Base-by-base conservation (phyloP, 2,113 vertebrate species). In the Isurus oxyrinchus region DNA sequence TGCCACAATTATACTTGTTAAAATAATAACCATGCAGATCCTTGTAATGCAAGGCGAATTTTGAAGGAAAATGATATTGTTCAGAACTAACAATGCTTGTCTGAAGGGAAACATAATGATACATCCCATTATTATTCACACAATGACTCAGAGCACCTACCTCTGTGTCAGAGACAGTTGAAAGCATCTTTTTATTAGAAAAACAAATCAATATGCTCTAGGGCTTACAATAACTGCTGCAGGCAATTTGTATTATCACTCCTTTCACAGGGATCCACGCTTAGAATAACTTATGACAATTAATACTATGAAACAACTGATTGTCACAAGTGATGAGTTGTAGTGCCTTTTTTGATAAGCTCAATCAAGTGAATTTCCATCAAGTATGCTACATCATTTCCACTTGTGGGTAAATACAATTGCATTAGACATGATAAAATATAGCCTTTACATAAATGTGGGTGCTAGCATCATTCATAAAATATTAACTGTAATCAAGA, bases 161-260 rank as follows among this genome's bases (percentile, higher is more conserved):
- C 97, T 97, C 96, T 96, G 96, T 97, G 97, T 97, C 97, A 97
- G 97, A 98, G 97, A 97, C 97, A 96, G 97, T 96, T 97, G 97
- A 98, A 97, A 98, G 97, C 97, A 97, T 97, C 97, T 98, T 98
- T 98, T 98, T 98, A 98, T 98, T 97, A 98, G 97, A 97, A 97
- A 97, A 97, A 97, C 97, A 98, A 98, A 98, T 98, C 98, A 98
- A 98, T 98, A 98, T 96, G 96, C 98, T 97, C 97, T 72, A 96
- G 97, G 97, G 98, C 97, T 96, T 97, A 97, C 96, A 98, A 96
- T 97, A 97, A 97, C 97, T 97, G 97, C 97, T 97, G 88, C 96
- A 96, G 97, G 97, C 97, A 97, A 97, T 97, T 97, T 97, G 97
- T 97, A 97, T 97, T 97, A 97, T 97, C 97, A 97, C 97, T 97